These are phyloP conservation scores for Cyprinodon brontotheroides DNA, from an alignment of 2,113 vertebrate genomes.

Conservation along the genomic window DNA sequence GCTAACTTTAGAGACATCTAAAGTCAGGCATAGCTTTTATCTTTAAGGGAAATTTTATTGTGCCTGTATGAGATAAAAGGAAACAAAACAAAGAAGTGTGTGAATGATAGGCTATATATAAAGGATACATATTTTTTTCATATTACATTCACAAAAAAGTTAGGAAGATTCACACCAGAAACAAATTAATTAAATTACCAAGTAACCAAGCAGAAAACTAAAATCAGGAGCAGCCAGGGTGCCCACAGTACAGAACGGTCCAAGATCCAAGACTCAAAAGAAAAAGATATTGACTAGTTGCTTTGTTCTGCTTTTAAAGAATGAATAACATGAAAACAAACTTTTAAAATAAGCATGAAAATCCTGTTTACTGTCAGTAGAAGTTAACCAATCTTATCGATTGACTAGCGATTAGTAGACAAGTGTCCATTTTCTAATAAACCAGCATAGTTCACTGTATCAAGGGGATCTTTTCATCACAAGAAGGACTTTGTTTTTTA, in stretches of 20 bases:
- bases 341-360: too few species aligned
- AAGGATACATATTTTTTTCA: neutral
- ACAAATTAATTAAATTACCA: neutral
- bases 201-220: neutral
- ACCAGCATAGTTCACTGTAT: too few species aligned
- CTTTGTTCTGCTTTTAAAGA: too few species aligned
- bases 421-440: too few species aligned
- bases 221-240: neutral
- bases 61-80: neutral
- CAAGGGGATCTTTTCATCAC: too few species aligned
- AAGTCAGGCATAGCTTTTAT: neutral
- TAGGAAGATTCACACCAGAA: neutral
- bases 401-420: too few species aligned
- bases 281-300: neutral
- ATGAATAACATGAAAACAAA: too few species aligned
- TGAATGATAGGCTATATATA: neutral
- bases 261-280: neutral
- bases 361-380: too few species aligned
- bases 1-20: neutral
- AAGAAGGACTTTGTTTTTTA: too few species aligned
- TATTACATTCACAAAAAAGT: too few species aligned
- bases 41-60: neutral
- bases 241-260: neutral
- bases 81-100: neutral
- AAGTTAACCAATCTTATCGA: too few species aligned